Percentiles rank a stretch among this genome's conserved stretches.
Conservation (phyloP, 2,113 vertebrate genomes). For the Bettongia penicillata region DNA sequence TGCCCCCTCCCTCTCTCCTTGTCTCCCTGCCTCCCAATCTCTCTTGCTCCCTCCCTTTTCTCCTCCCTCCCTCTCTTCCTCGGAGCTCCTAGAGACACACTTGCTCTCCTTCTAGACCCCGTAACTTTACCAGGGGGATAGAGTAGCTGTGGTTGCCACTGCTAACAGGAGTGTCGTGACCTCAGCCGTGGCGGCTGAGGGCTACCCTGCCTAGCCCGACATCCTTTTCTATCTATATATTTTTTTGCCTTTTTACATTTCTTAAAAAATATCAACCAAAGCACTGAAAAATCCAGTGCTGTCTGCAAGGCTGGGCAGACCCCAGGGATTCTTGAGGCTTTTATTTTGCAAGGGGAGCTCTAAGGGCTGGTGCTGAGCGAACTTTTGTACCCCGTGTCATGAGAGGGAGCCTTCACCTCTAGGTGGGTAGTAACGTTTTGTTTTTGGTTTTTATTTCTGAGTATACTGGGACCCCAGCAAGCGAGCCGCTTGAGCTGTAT, state of each 20-base stretch:
- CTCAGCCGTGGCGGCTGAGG: neutral
- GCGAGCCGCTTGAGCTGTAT: neutral
- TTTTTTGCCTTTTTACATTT: neutral
- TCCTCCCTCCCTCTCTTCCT: neutral
- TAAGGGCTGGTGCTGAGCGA: conserved; percentile 28
- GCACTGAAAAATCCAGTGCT: conserved; percentile 24
- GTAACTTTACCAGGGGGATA: conserved; percentile 65
- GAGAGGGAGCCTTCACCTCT: conserved; percentile 63
- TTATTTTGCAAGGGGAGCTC: conserved; percentile 51
- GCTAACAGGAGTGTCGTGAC: conserved; percentile 46
- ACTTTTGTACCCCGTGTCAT: conserved; percentile 58
- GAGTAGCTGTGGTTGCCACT: conserved; percentile 36
- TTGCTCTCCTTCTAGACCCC: conserved; percentile 32
- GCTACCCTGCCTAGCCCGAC: neutral
- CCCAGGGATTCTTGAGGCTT: conserved; percentile 48
- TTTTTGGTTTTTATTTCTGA: neutral
- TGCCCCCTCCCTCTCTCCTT: neutral
- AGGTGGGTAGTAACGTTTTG: conserved; percentile 47
- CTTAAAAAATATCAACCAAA: neutral
- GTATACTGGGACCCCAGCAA: neutral
- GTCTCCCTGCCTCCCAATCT: neutral
- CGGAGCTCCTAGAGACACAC: neutral
- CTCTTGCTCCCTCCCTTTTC: neutral
- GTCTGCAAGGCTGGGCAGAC: conserved; percentile 26
- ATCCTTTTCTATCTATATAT: neutral